A percentile compares a stretch with the other conserved stretches of the same genome.
Conservation (phyloP, 2,888 invertebrate species). For the Sialis lutaria region DNA sequence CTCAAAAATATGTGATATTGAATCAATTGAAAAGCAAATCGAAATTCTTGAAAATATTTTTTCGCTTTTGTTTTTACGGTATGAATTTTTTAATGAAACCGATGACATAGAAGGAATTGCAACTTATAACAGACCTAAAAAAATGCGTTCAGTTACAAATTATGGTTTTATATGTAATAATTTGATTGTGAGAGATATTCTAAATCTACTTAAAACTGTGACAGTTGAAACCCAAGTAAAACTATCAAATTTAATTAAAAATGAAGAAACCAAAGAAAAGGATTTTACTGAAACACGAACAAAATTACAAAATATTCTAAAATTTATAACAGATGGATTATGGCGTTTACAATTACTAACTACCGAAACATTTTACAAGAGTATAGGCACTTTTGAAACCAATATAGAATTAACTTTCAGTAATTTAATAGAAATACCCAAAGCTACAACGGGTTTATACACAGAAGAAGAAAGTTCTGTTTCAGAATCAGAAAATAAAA, state of each 20-base stretch:
- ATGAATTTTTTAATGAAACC: conserved; percentile 32
- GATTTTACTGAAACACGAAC: conserved; percentile 10
- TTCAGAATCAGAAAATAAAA: conserved; percentile 26
- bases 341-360: conserved; percentile 59
- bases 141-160: conserved; percentile 14
- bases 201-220: conserved; percentile 36
- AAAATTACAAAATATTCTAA: conserved; percentile 11
- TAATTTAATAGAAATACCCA: conserved; percentile 17
- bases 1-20: conserved; percentile 28
- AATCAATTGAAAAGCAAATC: conserved; percentile 29
- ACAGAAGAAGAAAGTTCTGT: conserved; percentile 22
- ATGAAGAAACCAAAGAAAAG: conserved; percentile 14
- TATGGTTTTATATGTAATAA: conserved; percentile 40
- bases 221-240: conserved; percentile 30
- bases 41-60: conserved; percentile 59
- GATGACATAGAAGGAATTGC: conserved; percentile 13
- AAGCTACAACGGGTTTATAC: not conserved
- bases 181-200: conserved; percentile 36
- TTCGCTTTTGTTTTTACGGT: conserved; percentile 46
- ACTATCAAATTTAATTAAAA: conserved; percentile 17
- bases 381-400: conserved; percentile 24
- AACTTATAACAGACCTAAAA: conserved; percentile 20
- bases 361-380: conserved; percentile 30
- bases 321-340: conserved; percentile 44
- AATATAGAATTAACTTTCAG: conserved; percentile 8